Conservation (phyloP, 2,797 vertebrate genomes). For the Sebastes alutus region DNA sequence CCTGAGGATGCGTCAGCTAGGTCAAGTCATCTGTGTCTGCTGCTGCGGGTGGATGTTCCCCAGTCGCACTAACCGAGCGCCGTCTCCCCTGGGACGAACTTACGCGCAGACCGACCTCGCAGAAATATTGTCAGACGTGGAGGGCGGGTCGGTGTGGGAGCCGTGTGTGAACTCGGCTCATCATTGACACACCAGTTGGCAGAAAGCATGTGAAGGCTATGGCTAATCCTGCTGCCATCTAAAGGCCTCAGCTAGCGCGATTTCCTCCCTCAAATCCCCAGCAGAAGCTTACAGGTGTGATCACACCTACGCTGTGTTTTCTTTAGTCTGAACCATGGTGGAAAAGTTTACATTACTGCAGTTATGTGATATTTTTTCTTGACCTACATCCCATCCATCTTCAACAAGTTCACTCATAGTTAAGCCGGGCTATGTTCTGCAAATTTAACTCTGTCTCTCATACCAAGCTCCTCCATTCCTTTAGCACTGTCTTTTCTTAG, state of each 20-base stretch:
- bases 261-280: slow-evolving; percentile 38
- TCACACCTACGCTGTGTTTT: slow-evolving; percentile 49
- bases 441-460: slow-evolving; percentile 34
- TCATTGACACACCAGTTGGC: slow-evolving; percentile 41
- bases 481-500: slow-evolving; percentile 37
- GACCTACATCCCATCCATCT: slow-evolving; percentile 45
- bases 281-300: slow-evolving; percentile 36
- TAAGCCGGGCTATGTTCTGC: slow-evolving; percentile 28
- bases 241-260: slow-evolving; percentile 5
- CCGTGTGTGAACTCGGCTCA: slow-evolving; percentile 32
- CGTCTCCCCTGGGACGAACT: slow-evolving; percentile 45
- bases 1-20: slow-evolving; percentile 47
- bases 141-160: slow-evolving; percentile 11
- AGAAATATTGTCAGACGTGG: slow-evolving; percentile 38
- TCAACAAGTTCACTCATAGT: slow-evolving; percentile 33
- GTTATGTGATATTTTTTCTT: slow-evolving; percentile 18
- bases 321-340: slow-evolving; percentile 6
- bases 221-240: slow-evolving; percentile 44
- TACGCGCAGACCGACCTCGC: not conserved
- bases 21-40: slow-evolving; percentile 60
- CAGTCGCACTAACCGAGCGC: slow-evolving; percentile 29
- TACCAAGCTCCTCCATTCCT: slow-evolving; percentile 14
- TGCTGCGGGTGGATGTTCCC: slow-evolving; percentile 44
- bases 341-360: slow-evolving; percentile 39
- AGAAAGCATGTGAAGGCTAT: slow-evolving; percentile 34